Base-by-base conservation (phyloP, 2,888 invertebrate species). In the Parnassius smintheus region DNA sequence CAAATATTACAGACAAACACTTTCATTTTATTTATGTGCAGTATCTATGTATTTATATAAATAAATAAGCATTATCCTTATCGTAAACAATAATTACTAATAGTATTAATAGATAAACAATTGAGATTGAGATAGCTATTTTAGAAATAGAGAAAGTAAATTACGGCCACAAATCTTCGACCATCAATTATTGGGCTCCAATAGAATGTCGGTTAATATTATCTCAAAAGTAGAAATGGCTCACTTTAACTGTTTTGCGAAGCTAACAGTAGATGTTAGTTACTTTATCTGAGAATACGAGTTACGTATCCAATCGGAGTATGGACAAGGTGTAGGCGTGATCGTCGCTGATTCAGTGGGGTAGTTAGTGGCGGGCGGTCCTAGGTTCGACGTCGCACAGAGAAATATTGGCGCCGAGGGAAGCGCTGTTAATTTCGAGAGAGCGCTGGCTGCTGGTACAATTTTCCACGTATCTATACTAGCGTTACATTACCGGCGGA, bases 251-350 rank as follows among this genome's bases (percentile, higher is more conserved):
- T 49, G 49, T 59, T 59, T 66, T 65, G 56, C 59, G 42, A 56
- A 61, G 68, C 69, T 67, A 69, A 68, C 69, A 68, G 66, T 82
- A 82, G 81, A 86, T 85, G 86, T 86, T 83, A 81, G 86, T 86
- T 83, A 81, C 82, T 87, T 81, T 85, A 88, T 86, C 81, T 78
- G 78, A 82, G 82, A 85, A 85, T 83, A 82, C 77, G 82, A 81
- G 81, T 78, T 71, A 68, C 82, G 85, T 87, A 85, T 18, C 82
- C 90, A 91, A 91, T 91, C 89, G 88, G 80, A 82, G 86, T 86
- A 84, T 81, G 85, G 86, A 91, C 91, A 91, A 88, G 90, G 81
- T 88, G 91, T 89, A 91, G 91, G 91, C 91, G 91, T 90, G 90
- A 86, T 90, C 88, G 85, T 80, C 81, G 89, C 90, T 91, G 91